phyloP scores from a whole-genome alignment of 23 tunicate species.

The Aplidium turbinatum region DNA sequence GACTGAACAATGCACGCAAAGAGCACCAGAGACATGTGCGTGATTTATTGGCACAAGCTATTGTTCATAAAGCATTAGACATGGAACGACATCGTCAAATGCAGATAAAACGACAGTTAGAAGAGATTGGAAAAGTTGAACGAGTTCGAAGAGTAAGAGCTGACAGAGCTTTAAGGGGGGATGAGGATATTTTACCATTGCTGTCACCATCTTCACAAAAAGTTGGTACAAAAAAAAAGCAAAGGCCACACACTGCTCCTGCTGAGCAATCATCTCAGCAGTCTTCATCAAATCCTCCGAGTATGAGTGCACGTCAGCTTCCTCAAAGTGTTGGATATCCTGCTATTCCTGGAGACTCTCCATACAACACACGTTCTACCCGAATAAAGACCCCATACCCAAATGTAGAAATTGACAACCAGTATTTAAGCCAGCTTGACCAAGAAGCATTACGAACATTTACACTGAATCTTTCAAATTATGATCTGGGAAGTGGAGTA shows the following conservation, averaged over 20 bases:
- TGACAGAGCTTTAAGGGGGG: constrained; percentile 86
- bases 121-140: constrained; percentile 88
- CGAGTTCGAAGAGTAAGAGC: constrained; percentile 82
- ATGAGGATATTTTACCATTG: constrained; percentile 83
- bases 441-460: constrained; percentile 83
- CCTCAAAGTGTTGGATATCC: constrained; percentile 65
- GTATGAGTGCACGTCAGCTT: constrained; percentile 12
- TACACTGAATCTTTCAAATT: constrained; percentile 65
- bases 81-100: constrained; percentile 94
- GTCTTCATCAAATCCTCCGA: constrained; percentile 4
- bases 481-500: constrained; percentile 87
- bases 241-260: constrained; percentile 42
- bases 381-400: constrained; percentile 71
- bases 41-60: constrained; percentile 92
- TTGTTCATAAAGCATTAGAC: constrained; percentile 92
- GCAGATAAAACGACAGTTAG: constrained; percentile 81
- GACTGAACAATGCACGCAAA: constrained; percentile 79
- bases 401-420: constrained; percentile 87
- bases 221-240: constrained; percentile 17
- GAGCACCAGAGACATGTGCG: constrained; percentile 94
- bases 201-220: constrained; percentile 53
- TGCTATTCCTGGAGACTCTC: constrained; percentile 57
- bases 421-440: constrained; percentile 68
- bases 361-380: constrained; percentile 69
- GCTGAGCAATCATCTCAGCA: not conserved